Conservation (phyloP, 2,888 invertebrate species). For the Nyleta sp. region DNA sequence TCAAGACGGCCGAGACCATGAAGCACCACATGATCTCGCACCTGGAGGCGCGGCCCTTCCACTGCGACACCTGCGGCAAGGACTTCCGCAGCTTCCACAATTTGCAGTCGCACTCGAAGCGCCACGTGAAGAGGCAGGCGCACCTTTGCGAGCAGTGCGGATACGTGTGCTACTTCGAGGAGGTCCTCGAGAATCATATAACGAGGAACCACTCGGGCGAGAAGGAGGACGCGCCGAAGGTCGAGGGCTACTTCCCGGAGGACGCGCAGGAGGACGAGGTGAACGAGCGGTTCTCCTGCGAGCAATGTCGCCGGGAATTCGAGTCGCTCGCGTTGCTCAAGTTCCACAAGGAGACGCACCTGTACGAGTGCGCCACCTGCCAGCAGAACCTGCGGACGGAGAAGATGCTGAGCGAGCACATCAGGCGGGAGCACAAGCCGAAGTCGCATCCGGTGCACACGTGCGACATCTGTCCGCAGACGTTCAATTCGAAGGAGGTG, state of each 20-base stretch:
- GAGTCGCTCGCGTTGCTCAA: slow-evolving; percentile 16
- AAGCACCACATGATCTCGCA: slow-evolving; percentile 25
- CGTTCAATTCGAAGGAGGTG: neutral
- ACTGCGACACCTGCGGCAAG: slow-evolving; percentile 15
- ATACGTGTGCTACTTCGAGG: slow-evolving; percentile 28
- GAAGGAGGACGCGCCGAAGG: neutral
- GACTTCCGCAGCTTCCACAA: neutral
- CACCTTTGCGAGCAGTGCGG: slow-evolving; percentile 50
- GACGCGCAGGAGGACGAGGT: slow-evolving; percentile 40
- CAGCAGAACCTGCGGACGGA: slow-evolving; percentile 31
- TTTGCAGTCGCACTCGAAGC: slow-evolving; percentile 10
- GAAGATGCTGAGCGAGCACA: slow-evolving; percentile 21
- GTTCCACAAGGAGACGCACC: slow-evolving; percentile 28
- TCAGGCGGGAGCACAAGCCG: slow-evolving; percentile 20
- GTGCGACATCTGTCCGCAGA: neutral
- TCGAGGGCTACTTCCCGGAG: slow-evolving; percentile 29
- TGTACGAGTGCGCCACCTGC: slow-evolving; percentile 38
- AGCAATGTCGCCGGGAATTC: slow-evolving; percentile 26
- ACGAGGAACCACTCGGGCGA: slow-evolving; percentile 19
- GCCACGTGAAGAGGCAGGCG: slow-evolving; percentile 6
- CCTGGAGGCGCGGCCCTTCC: neutral
- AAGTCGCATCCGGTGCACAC: neutral
- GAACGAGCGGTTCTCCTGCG: slow-evolving; percentile 30
- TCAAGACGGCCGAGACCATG: slow-evolving; percentile 8
- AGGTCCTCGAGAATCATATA: slow-evolving; percentile 46